Percentiles rank a stretch among this genome's conserved stretches.
These are phyloP conservation scores for Acanthurus lineatus DNA, from an alignment of 2,797 vertebrate species.

Conservation along the genomic window DNA sequence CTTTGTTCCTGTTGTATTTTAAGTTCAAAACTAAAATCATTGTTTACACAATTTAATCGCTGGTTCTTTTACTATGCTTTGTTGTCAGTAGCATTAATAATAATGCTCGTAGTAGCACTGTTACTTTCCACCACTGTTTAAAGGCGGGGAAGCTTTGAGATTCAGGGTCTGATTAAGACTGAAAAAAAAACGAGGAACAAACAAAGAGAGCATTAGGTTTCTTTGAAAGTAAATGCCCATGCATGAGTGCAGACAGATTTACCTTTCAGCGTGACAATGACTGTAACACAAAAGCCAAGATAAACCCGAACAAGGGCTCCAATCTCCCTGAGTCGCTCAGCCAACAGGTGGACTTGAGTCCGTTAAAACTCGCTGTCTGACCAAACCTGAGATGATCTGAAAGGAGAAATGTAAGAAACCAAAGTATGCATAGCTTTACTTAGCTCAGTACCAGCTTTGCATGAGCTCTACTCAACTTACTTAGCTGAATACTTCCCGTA, in stretches of 20 bases:
- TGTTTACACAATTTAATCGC: not conserved
- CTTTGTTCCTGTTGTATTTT: conserved; percentile 16
- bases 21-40: not conserved
- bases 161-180: not conserved
- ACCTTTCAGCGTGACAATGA: conserved; percentile 11
- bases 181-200: not conserved
- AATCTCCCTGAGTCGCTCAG: not conserved
- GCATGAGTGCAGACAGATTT: conserved; percentile 6
- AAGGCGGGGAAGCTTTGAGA: not conserved
- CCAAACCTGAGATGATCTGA: not conserved
- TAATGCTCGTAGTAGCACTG: not conserved
- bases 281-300: conserved; percentile 13
- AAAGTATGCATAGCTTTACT: not conserved
- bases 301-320: not conserved
- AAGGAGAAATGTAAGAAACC: conserved; percentile 1
- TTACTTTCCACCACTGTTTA: no score
- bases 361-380: not conserved
- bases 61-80: not conserved
- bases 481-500: no score
- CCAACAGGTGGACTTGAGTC: not conserved
- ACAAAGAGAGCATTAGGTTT: not conserved
- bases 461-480: no score
- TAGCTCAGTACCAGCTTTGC: no score
- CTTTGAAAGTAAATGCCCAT: not conserved
- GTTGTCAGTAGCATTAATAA: not conserved